These are phyloP conservation scores for Atherinosoma microstoma DNA, from an alignment of 2,797 vertebrate genomes.

Conservation along the genomic window DNA sequence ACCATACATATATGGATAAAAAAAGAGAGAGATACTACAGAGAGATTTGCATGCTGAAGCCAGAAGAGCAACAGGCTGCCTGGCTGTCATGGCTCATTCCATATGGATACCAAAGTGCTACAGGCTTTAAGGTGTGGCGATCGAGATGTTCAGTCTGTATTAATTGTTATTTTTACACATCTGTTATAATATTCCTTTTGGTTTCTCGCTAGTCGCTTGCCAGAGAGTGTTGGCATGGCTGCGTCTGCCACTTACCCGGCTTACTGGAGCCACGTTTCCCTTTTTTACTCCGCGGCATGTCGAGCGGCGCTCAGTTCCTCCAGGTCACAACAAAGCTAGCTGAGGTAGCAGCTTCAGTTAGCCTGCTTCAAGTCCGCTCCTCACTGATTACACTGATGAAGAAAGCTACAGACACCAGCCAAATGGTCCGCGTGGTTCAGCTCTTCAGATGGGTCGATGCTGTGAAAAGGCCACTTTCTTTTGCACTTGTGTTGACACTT, in stretches of 20 bases:
- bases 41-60: not conserved
- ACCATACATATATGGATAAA: conserved; percentile 1
- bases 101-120: not conserved
- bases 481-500: conserved; percentile 45
- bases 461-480: not conserved
- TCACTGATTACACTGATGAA: conserved; percentile 11
- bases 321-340: conserved; percentile 54
- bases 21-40: not conserved
- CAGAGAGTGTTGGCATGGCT: not conserved
- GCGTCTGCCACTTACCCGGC: conserved; percentile 74
- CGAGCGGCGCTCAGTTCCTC: conserved; percentile 34
- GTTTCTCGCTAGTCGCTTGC: not conserved
- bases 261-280: conserved; percentile 84
- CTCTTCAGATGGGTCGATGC: not conserved
- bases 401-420: not conserved
- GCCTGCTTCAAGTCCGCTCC: conserved; percentile 8
- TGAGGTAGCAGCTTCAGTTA: conserved; percentile 37
- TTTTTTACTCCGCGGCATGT: conserved; percentile 85
- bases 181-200: not conserved
- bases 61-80: conserved; percentile 26
- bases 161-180: not conserved
- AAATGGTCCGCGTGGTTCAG: conserved; percentile 1
- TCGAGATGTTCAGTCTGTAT: not conserved
- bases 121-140: not conserved
- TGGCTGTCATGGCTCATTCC: not conserved